Percentiles rank a stretch among this genome's conserved stretches.
Evolutionary conservation across 2,888 invertebrate species (phyloP).

Genomic region (Antheraea yamamai): DNA sequence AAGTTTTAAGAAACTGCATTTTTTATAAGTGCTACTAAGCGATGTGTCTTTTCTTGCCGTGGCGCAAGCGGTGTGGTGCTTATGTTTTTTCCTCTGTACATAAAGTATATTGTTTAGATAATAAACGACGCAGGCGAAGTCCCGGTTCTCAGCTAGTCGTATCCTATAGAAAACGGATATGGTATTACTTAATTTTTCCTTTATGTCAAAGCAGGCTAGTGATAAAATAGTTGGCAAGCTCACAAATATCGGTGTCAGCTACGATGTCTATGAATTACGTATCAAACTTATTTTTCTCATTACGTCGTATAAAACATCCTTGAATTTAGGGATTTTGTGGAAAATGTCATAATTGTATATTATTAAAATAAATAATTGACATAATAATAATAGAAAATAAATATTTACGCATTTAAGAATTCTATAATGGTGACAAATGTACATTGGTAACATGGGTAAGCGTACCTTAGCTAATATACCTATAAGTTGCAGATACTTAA

Average conservation of each 20-base stretch:
- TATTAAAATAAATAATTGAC: neutral
- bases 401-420: too few species aligned
- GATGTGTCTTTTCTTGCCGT: too few species aligned
- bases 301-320: neutral
- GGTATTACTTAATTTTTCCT: neutral
- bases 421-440: too few species aligned
- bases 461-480: too few species aligned
- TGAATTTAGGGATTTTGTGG: neutral
- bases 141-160: neutral
- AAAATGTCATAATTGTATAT: neutral
- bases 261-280: neutral
- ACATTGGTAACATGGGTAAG: too few species aligned
- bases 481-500: too few species aligned
- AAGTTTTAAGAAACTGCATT: neutral
- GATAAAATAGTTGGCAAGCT: neutral
- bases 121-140: too few species aligned
- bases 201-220: too few species aligned
- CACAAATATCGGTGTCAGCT: neutral
- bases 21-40: neutral
- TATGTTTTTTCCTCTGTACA: too few species aligned
- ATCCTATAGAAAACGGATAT: neutral
- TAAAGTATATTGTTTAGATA: too few species aligned
- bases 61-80: too few species aligned
- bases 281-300: neutral
- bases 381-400: too few species aligned